phyloP scores from a whole-genome alignment of 2,113 vertebrate species.

The Lasiurus cinereus region DNA sequence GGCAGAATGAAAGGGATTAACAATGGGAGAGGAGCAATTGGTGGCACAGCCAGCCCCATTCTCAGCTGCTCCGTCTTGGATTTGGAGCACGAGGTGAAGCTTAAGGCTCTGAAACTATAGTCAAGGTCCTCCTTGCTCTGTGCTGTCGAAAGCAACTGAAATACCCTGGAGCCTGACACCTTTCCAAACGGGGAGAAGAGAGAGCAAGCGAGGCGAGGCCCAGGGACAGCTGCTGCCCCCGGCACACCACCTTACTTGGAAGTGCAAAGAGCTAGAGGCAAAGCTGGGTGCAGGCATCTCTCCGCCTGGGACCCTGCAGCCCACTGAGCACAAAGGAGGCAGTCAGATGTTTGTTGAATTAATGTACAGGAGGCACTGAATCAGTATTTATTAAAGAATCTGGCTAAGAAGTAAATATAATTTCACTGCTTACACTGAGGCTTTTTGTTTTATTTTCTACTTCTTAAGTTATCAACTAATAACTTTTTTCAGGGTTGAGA shows the following conservation, averaged over 20 bases:
- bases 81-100: slow-evolving; percentile 82
- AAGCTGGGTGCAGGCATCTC: not conserved
- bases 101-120: slow-evolving; percentile 84
- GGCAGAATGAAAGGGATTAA: slow-evolving; percentile 85
- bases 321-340: not conserved
- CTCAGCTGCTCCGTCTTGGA: slow-evolving; percentile 87
- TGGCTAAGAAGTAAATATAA: slow-evolving; percentile 3
- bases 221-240: slow-evolving; percentile 80
- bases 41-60: slow-evolving; percentile 75
- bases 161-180: slow-evolving; percentile 77
- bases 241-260: slow-evolving; percentile 71
- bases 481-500: not conserved
- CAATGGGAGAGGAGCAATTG: slow-evolving; percentile 71
- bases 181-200: slow-evolving; percentile 68
- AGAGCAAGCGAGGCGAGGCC: slow-evolving; percentile 70
- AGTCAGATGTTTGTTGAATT: not conserved
- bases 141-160: slow-evolving; percentile 84
- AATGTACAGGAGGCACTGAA: not conserved
- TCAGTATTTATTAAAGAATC: not conserved
- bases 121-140: slow-evolving; percentile 77
- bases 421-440: not conserved
- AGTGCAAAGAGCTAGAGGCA: slow-evolving; percentile 26
- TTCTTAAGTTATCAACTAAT: not conserved
- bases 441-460: not conserved
- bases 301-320: rapidly evolving